Evolutionary conservation across 1,140 invertebrate species (phyloP).

Genomic region (Zaprionus davidi): DNA sequence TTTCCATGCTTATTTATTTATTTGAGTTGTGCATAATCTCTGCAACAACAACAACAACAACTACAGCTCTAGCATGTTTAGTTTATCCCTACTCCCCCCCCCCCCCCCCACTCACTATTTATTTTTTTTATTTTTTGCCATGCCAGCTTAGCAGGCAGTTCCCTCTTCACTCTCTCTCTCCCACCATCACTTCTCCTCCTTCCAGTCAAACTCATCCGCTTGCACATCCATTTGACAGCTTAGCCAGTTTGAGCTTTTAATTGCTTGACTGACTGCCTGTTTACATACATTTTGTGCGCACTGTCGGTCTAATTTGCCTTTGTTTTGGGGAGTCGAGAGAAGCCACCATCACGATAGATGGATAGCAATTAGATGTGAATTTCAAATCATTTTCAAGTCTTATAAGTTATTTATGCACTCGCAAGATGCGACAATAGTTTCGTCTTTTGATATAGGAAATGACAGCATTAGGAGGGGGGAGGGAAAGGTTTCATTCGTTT

Average conservation of each 20-base stretch:
- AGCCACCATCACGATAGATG: not conserved
- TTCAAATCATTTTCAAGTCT: slow-evolving; percentile 1
- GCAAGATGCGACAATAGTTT: not conserved
- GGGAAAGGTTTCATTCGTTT: not conserved
- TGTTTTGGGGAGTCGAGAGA: not conserved
- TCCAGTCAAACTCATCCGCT: not conserved
- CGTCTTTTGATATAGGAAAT: not conserved
- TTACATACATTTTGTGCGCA: slow-evolving; percentile 38
- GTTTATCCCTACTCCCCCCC: slow-evolving; percentile 3
- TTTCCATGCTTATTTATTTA: slow-evolving; percentile 40
- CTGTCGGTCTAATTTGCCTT: slow-evolving; percentile 20
- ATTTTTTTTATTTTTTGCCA: not conserved
- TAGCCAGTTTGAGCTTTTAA: slow-evolving; percentile 44
- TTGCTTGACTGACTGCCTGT: slow-evolving; percentile 42
- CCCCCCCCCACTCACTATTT: not conserved
- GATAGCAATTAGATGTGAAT: slow-evolving; percentile 9
- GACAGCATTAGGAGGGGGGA: not conserved
- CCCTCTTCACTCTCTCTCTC: not conserved
- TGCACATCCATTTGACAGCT: slow-evolving; percentile 24
- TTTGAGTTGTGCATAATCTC: slow-evolving; percentile 30
- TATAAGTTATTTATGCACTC: not conserved
- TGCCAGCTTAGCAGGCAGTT: slow-evolving; percentile 19
- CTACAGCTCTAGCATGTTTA: slow-evolving; percentile 19
- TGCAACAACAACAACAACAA: slow-evolving; percentile 15
- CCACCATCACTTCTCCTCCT: not conserved